Evolutionary conservation across 2,797 vertebrate species (phyloP).

Genomic region (Mus minutoides): DNA sequence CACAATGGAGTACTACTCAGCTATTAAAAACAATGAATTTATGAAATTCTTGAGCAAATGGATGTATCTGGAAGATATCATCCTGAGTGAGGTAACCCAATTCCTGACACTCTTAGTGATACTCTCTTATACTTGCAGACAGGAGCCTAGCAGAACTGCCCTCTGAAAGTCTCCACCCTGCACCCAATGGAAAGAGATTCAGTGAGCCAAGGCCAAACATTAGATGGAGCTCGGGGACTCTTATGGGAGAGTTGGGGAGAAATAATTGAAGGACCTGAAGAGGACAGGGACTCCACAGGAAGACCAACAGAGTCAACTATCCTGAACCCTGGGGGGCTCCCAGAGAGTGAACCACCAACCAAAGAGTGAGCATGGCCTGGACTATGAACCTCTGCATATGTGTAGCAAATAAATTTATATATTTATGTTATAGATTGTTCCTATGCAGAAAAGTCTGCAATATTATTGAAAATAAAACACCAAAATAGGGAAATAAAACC

Average conservation of each 20-base stretch:
- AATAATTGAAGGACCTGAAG: neutral
- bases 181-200: neutral
- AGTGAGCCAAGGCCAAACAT: neutral
- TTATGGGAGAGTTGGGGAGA: neutral
- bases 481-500: neutral
- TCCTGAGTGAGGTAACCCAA: no score
- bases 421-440: neutral
- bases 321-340: neutral
- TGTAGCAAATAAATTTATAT: neutral
- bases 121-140: neutral
- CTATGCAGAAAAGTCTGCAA: neutral
- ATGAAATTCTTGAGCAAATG: no score
- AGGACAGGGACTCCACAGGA: neutral
- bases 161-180: neutral
- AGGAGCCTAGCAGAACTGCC: neutral
- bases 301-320: neutral
- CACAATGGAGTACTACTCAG: no score
- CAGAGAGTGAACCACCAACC: neutral
- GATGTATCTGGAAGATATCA: no score
- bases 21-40: no score
- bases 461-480: slow-evolving; percentile 11
- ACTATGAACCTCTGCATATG: neutral
- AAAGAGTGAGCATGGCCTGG: neutral
- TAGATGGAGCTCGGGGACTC: neutral
- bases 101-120: neutral